These are phyloP conservation scores for Yponomeuta evonymella DNA, from an alignment of 2,888 invertebrate genomes.

Conservation along the genomic window DNA sequence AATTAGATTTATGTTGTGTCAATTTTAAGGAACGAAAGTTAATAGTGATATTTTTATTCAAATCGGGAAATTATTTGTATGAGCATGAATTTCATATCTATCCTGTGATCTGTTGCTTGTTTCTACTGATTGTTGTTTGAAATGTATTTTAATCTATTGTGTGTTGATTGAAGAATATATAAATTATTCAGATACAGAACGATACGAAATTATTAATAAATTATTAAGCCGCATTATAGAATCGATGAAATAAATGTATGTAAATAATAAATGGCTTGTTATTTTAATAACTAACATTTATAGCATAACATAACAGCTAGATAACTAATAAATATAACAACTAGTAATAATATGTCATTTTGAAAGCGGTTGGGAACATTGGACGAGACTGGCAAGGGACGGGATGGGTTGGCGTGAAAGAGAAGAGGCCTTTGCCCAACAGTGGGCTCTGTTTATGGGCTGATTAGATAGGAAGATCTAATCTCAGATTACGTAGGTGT, in stretches of 20 bases:
- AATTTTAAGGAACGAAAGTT: neutral
- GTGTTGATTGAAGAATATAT: conserved; percentile 7
- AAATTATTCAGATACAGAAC: neutral
- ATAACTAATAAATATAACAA: too few relatives aligned
- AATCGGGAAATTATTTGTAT: neutral
- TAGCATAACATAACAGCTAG: too few relatives aligned
- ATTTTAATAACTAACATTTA: neutral
- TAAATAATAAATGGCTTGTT: conserved; percentile 38
- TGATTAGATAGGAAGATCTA: too few relatives aligned
- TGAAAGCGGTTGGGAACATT: too few relatives aligned
- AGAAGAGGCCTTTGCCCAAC: too few relatives aligned
- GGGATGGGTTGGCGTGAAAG: too few relatives aligned
- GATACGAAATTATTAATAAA: neutral
- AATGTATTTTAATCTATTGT: conserved; percentile 5
- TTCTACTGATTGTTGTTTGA: neutral
- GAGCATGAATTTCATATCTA: neutral
- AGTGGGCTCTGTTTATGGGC: too few relatives aligned
- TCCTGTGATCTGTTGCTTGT: conserved; percentile 1
- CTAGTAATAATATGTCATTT: too few relatives aligned
- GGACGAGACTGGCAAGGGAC: too few relatives aligned
- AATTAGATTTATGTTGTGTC: neutral
- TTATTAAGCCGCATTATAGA: conserved; percentile 38
- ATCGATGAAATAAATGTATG: conserved; percentile 51
- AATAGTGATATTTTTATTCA: neutral
- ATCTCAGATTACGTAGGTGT: too few relatives aligned